Conservation (phyloP, 2,888 invertebrate genomes). For the Myathropa florea region DNA sequence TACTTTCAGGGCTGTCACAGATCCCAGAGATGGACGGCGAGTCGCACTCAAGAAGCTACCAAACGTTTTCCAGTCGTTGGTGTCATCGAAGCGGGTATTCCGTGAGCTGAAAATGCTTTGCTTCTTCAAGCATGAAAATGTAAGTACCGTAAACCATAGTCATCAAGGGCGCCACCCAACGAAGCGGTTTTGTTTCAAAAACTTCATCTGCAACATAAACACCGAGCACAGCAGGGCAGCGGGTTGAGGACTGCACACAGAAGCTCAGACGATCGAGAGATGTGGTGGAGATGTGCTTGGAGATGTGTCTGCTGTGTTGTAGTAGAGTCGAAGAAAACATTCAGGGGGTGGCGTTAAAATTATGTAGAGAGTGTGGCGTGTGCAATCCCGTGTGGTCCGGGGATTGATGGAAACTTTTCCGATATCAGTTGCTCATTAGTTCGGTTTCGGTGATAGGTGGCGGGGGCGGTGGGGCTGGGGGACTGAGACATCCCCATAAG, state of each 20-base stretch:
- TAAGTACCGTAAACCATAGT: conserved; percentile 88
- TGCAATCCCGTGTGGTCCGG: background rate
- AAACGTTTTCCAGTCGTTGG: conserved; percentile 99
- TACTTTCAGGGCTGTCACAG: conserved; percentile 99
- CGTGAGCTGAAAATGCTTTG: conserved; percentile 99
- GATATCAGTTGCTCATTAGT: conserved; percentile 33
- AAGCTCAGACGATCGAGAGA: too few relatives aligned
- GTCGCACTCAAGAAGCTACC: conserved; percentile 99
- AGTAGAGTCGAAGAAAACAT: background rate
- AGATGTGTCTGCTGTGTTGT: background rate
- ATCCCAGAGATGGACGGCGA: conserved; percentile 98
- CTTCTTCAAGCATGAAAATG: conserved; percentile 99
- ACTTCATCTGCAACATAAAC: background rate
- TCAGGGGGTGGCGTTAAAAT: background rate
- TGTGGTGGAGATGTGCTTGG: too few relatives aligned
- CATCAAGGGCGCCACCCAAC: background rate
- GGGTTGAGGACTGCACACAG: too few relatives aligned
- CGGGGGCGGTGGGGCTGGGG: too few relatives aligned
- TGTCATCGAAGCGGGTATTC: conserved; percentile 99
- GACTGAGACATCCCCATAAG: conserved; percentile 21
- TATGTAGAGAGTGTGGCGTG: background rate
- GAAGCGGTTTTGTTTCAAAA: background rate
- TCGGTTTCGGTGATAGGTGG: background rate
- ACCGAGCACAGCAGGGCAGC: background rate
- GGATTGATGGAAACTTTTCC: conserved; percentile 22